Conservation (phyloP, 1,140 invertebrate species). For the Papilio polytes region DNA sequence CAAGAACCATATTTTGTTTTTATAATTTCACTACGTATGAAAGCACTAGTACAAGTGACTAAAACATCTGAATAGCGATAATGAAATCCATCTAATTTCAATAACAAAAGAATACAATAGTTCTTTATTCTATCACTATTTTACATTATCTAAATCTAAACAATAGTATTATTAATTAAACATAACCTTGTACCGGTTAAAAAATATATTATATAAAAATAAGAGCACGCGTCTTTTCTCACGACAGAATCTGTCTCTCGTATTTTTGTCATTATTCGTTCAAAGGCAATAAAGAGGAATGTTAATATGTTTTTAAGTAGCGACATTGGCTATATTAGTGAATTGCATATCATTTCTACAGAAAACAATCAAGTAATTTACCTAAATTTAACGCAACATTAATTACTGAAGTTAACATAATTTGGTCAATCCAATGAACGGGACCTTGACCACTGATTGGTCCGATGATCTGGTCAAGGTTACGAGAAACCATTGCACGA, state of each 20-base stretch:
- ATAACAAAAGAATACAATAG: slow-evolving; percentile 12
- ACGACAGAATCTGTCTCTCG: not conserved
- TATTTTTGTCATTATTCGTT: no score
- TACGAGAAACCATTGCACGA: not conserved
- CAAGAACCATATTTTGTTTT: not conserved
- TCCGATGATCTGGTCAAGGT: not conserved
- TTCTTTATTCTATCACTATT: not conserved
- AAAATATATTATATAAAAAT: not conserved
- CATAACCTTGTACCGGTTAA: not conserved
- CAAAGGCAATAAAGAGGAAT: no score
- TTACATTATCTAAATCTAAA: not conserved
- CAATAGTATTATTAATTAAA: slow-evolving; percentile 5
- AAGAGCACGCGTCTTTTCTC: slow-evolving; percentile 13
- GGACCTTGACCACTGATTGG: not conserved
- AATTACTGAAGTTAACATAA: not conserved
- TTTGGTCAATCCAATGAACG: not conserved
- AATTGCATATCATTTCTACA: no score
- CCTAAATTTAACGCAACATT: not conserved
- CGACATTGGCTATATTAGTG: no score
- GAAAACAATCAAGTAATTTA: no score
- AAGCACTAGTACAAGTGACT: not conserved
- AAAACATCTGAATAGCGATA: not conserved
- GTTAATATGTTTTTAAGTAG: no score
- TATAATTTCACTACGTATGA: not conserved
- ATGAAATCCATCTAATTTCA: slow-evolving; percentile 8